Evolutionary conservation across 1,140 invertebrate genomes (phyloP), one percentile per base, ranked within the genome.

Genomic region (Chionoecetes opilio): DNA sequence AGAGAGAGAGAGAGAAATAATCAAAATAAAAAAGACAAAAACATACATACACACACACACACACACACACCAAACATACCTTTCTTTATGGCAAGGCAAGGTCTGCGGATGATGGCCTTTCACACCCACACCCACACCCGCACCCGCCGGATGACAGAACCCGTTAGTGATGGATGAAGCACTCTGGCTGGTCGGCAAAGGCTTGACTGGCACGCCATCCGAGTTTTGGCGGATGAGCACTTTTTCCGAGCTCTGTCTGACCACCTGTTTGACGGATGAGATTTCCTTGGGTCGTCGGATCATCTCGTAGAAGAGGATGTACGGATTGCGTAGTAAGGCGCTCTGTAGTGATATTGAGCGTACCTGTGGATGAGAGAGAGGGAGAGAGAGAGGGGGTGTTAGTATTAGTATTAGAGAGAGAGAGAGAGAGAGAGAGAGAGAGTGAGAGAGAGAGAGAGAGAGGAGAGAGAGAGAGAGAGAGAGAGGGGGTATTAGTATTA

Each of bases 281-380:
- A 37, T 35, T 31, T 87, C 92, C 86, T 91, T 86, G 14, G 95
- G 87, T 31, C 91, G 90, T 32, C 93, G 92, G 2, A 95, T 98
- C 97, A 98, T 97, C 97, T 99, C 98, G 97, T 99, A 99, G 96
- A 99, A 98, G 97, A 99, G 98, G 86, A 99, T 98, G 96, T 99
- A 99, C 0, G 98, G 98, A 97, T 99, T 98, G 26, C 98, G 98
- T 96, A 98, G 98, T 29, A 99, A 97, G 63, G 98, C 98, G 96
- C 98, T 98, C 96, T 98, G 98, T 91, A 98, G 97, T 85, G 98
- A 98, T 93, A 98, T 98, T 92, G 98, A 97, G 93, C 98, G 97
- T 84, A 99, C 98, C 97, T 98, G 38, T n/a, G 31, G 5, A n/a
- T n/a, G n/a, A n/a, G n/a, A n/a, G 41, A 32, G 26, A 31, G 21